phyloP scores from a whole-genome alignment of 2,797 vertebrate genomes.

The Malurus splendens region DNA sequence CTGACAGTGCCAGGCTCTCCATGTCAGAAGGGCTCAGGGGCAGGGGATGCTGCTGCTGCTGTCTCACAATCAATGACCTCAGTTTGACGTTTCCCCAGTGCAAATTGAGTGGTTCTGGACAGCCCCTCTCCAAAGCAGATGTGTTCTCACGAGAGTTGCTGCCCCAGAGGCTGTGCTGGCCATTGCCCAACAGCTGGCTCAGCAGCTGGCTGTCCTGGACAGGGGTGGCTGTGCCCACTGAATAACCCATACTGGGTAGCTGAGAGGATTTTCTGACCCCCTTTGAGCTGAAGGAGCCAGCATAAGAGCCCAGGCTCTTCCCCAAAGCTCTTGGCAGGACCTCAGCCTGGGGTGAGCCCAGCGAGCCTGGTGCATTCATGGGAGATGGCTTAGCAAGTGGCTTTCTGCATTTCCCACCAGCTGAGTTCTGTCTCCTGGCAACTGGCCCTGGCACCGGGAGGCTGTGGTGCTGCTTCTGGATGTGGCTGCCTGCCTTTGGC shows the following conservation, averaged over 20 bases:
- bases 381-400: background rate
- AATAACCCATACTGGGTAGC: slow-evolving; percentile 68
- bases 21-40: slow-evolving; percentile 60
- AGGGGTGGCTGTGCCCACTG: slow-evolving; percentile 68
- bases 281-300: slow-evolving; percentile 62
- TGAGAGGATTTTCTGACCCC: slow-evolving; percentile 73
- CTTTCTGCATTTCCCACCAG: slow-evolving; percentile 16
- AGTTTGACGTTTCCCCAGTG: slow-evolving; percentile 78
- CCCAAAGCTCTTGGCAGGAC: slow-evolving; percentile 71
- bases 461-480: slow-evolving; percentile 57
- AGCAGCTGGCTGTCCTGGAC: slow-evolving; percentile 80
- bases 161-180: slow-evolving; percentile 70
- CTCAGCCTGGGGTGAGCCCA: slow-evolving; percentile 70
- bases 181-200: slow-evolving; percentile 79
- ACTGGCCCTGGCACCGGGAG: slow-evolving; percentile 47
- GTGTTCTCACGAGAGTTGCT: slow-evolving; percentile 56
- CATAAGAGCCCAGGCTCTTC: slow-evolving; percentile 66
- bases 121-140: slow-evolving; percentile 65
- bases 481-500: slow-evolving; percentile 52
- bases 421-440: background rate
- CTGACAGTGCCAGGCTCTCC: slow-evolving; percentile 73
- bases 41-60: slow-evolving; percentile 65
- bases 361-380: background rate
- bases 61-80: slow-evolving; percentile 74
- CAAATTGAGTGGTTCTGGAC: slow-evolving; percentile 69